Evolutionary conservation across 1,140 invertebrate species (phyloP), one percentile per base, ranked within the genome.

Genomic region (Drosophila setifemur): DNA sequence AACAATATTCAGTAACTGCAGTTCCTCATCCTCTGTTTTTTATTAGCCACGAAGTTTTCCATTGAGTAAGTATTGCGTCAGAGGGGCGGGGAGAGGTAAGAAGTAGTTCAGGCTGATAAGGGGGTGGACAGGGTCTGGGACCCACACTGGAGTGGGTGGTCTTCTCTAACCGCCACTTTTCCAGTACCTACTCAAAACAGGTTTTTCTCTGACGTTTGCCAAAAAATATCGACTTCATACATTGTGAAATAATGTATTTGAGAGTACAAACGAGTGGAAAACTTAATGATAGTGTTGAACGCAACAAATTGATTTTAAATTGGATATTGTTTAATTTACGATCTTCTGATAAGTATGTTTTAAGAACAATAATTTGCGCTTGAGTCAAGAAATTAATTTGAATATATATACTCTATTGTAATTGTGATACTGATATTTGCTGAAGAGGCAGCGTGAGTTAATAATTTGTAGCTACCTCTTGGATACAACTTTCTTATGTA

Each of bases 21-120:
- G 21, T 35, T 31, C 25, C 19, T 49, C 44, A 18, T 64, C 26
- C 23, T 37, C 68, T 16, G 37, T 42, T 67, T 68, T 31, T 31
- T 39, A 45, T 68, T 68, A 48, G 47, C 16, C 37, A 50, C 35
- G 14, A 49, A 42, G 16, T 42, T 43, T 49, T 19, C 44, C 57
- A 64, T 64, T 67, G 42, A 66, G 47, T 60, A 61, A 61, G 57
- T 31, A 58, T 61, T 61, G 57, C 57, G 53, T 53, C 57, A 61
- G 53, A 18, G 33, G 33, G 35, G 12, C 26, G 14, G 33, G 3
- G 2, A 14, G 5, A 14, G 31, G 6, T 11, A 12, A 31, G 18
- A 23, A 19, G 28, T 11, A 8, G 16, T 31, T n/a, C 2, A 31
- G 44, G 12, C 43, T 28, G n/a, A 7, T 60, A 35, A 33, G 31